Percentiles rank a stretch among this genome's conserved stretches.
Evolutionary conservation across 2,888 invertebrate genomes (phyloP).

Genomic region (Gryllus longicercus): DNA sequence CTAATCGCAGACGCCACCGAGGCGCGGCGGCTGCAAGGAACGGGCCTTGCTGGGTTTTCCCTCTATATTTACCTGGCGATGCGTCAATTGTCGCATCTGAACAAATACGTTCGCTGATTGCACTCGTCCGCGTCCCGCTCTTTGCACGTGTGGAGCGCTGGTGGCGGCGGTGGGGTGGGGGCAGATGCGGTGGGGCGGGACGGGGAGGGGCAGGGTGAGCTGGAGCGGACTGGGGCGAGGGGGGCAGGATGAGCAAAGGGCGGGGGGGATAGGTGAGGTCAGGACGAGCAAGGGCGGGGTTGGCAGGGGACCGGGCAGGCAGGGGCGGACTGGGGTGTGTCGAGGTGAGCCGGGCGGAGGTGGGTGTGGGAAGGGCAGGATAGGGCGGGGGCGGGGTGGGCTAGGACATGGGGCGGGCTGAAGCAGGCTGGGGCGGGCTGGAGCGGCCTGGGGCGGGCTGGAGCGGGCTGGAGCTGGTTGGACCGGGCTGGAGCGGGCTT

Average conservation of each 20-base stretch:
- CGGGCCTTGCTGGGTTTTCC: not conserved
- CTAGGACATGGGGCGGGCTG: too few species aligned
- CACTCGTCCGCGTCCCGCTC: not conserved
- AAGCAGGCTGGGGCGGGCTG: too few species aligned
- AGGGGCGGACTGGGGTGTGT: too few species aligned
- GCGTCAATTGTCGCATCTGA: not conserved
- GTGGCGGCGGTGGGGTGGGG: not conserved
- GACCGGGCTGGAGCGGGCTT: not conserved
- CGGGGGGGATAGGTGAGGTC: too few species aligned
- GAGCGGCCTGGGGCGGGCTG: not conserved
- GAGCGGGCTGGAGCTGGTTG: not conserved
- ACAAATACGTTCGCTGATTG: constrained; percentile 2
- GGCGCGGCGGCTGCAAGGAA: too few species aligned
- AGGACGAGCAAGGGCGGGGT: too few species aligned
- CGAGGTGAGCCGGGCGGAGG: too few species aligned
- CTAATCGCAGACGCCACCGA: too few species aligned
- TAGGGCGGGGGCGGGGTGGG: too few species aligned
- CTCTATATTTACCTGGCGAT: not conserved
- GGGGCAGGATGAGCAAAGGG: too few species aligned
- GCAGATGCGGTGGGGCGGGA: not conserved
- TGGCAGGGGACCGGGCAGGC: too few species aligned
- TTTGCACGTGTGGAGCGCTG: not conserved
- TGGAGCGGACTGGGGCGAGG: not conserved
- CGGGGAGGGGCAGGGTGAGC: not conserved
- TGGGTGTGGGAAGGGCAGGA: too few species aligned